Percentiles rank a stretch among this genome's conserved stretches.
These are phyloP conservation scores for Hippotragus niger DNA, from an alignment of 2,113 vertebrate genomes.

Conservation along the genomic window DNA sequence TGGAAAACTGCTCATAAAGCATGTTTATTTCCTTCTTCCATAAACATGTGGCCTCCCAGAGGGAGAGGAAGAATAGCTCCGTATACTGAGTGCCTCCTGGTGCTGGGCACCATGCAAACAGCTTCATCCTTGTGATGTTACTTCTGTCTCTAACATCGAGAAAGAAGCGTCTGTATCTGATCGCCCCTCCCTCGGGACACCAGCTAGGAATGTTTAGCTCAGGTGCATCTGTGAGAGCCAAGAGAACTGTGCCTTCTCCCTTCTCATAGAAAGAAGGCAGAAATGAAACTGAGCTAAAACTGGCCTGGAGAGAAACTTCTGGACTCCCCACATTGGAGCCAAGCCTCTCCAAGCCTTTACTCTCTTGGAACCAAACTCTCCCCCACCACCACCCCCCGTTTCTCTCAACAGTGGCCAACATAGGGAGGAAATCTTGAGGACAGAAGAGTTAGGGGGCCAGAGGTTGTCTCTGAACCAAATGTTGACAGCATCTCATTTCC, in stretches of 20 bases:
- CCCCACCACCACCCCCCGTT: accelerated
- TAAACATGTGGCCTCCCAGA: neutral
- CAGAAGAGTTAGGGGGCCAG: neutral
- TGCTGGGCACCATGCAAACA: too few relatives aligned
- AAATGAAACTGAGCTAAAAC: neutral
- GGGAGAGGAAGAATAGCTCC: neutral
- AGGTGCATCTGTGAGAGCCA: neutral
- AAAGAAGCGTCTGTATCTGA: neutral
- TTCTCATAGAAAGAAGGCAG: neutral
- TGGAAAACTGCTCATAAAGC: neutral
- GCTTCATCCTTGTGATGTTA: neutral
- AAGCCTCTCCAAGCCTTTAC: neutral
- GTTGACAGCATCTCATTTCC: neutral
- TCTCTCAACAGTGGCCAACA: neutral
- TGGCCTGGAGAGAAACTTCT: neutral
- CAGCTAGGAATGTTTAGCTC: neutral
- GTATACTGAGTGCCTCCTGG: too few relatives aligned
- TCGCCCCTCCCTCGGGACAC: neutral
- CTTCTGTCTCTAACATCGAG: neutral
- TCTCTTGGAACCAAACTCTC: neutral
- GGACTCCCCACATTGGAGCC: neutral
- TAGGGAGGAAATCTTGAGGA: neutral
- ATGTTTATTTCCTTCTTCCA: neutral
- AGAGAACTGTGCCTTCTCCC: neutral
- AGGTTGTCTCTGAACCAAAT: neutral